Evolutionary conservation across 1,140 invertebrate species (phyloP).

Genomic region (Liolophura sinensis): DNA sequence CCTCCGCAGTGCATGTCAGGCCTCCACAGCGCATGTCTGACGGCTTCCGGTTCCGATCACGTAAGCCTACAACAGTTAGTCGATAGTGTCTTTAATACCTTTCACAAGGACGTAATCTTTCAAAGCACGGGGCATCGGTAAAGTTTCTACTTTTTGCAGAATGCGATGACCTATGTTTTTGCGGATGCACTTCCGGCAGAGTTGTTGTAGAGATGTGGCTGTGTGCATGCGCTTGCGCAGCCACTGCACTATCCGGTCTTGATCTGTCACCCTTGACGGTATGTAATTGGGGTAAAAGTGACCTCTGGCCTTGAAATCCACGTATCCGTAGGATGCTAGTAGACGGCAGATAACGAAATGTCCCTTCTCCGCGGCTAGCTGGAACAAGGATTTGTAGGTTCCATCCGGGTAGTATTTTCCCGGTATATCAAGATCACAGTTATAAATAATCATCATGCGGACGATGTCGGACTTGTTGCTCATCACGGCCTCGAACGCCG

Average conservation of each 20-base stretch:
- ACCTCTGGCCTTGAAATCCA: conserved; percentile 44
- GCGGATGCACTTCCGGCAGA: conserved; percentile 50
- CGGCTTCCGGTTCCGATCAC: too few species aligned
- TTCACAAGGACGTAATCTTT: conserved; percentile 52
- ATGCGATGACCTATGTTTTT: conserved; percentile 46
- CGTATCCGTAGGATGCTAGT: conserved; percentile 47
- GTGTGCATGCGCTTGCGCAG: conserved; percentile 42
- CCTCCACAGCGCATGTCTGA: too few species aligned
- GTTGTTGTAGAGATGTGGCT: conserved; percentile 44
- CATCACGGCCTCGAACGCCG: conserved; percentile 52
- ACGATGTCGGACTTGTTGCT: conserved; percentile 54
- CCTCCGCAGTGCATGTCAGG: too few species aligned
- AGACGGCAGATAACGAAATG: conserved; percentile 53
- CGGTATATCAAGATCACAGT: conserved; percentile 55
- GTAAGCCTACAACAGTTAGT: too few species aligned
- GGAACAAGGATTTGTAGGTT: conserved; percentile 52
- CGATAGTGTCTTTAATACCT: conserved; percentile 31
- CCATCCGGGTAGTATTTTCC: conserved; percentile 54
- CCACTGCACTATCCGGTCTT: conserved; percentile 41
- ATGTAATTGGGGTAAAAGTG: conserved; percentile 46
- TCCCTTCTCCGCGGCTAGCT: conserved; percentile 52
- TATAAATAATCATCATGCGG: conserved; percentile 49
- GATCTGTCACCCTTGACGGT: conserved; percentile 36
- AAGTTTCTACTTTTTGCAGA: conserved; percentile 36
- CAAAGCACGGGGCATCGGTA: conserved; percentile 48